Percentiles rank a stretch among this genome's conserved stretches.
These are phyloP conservation scores for Dasypus novemcinctus DNA, from an alignment of 2,113 vertebrate species.

Conservation along the genomic window DNA sequence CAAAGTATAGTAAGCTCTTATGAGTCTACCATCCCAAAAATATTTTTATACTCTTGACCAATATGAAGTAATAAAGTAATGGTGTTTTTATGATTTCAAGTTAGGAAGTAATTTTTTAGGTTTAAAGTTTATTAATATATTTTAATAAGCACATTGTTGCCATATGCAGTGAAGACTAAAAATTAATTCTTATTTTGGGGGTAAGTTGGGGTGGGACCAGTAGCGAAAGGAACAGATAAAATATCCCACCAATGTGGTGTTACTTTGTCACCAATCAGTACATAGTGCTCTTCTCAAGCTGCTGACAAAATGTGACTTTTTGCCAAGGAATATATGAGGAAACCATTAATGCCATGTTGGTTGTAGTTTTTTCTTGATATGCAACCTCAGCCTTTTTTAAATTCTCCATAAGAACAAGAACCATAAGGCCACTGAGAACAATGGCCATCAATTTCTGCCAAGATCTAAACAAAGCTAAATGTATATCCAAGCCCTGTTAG, in stretches of 20 bases:
- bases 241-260: neutral
- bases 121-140: neutral
- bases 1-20: neutral
- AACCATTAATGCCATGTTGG: neutral
- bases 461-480: constrained; percentile 55
- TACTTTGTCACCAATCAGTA: neutral
- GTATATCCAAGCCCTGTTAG: neutral
- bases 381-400: constrained; percentile 5
- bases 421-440: neutral
- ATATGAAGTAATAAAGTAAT: constrained; percentile 24
- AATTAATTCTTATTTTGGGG: constrained; percentile 20
- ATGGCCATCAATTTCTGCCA: constrained; percentile 50
- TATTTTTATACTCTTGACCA: neutral
- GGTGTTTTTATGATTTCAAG: constrained; percentile 15
- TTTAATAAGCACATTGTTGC: constrained; percentile 25
- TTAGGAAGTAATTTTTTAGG: constrained; percentile 5
- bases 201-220: neutral
- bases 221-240: neutral
- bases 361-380: constrained; percentile 35
- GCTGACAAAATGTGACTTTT: neutral
- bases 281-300: neutral
- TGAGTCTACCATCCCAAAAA: neutral
- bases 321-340: neutral
- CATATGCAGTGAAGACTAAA: neutral
- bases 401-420: neutral